These are phyloP conservation scores for Panopea generosa DNA, from an alignment of 2,888 invertebrate genomes.

Conservation along the genomic window DNA sequence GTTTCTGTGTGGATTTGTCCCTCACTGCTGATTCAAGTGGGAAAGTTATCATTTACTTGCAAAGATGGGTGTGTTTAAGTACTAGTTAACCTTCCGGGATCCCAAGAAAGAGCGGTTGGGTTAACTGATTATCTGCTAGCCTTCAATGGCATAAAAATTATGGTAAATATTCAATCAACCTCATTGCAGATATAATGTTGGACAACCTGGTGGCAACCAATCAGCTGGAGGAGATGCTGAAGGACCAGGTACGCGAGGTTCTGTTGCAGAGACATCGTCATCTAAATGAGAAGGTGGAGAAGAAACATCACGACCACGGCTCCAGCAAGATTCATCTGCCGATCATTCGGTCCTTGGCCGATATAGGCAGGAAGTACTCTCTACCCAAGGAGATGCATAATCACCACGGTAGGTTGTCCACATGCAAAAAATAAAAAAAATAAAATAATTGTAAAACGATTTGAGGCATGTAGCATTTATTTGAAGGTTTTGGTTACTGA, in stretches of 20 bases:
- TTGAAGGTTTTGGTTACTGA: too few relatives aligned
- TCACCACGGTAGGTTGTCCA: conserved; percentile 40
- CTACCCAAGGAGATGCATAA: conserved; percentile 69
- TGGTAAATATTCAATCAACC: too few relatives aligned
- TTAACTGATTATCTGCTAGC: too few relatives aligned
- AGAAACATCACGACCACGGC: conserved; percentile 65
- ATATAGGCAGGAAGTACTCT: conserved; percentile 97
- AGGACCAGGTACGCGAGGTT: conserved; percentile 93
- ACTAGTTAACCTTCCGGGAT: too few relatives aligned
- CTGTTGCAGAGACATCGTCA: conserved; percentile 96
- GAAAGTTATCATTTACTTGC: too few relatives aligned
- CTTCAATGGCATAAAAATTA: too few relatives aligned
- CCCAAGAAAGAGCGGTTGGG: too few relatives aligned
- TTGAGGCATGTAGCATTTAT: too few relatives aligned
- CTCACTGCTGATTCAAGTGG: too few relatives aligned
- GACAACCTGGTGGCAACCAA: conserved; percentile 95
- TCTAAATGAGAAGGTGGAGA: conserved; percentile 92
- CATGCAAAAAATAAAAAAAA: background rate
- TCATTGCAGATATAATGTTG: conserved; percentile 90
- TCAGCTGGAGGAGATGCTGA: conserved; percentile 89
- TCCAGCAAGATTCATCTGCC: conserved; percentile 86
- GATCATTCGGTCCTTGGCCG: conserved; percentile 92
- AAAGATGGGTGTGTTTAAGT: too few relatives aligned
- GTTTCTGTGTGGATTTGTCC: too few relatives aligned
- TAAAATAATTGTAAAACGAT: too few relatives aligned